A percentile compares a stretch with the other conserved stretches of the same genome.
phyloP scores from a whole-genome alignment of 1,140 invertebrate genomes.

The Copidosoma floridanum region DNA sequence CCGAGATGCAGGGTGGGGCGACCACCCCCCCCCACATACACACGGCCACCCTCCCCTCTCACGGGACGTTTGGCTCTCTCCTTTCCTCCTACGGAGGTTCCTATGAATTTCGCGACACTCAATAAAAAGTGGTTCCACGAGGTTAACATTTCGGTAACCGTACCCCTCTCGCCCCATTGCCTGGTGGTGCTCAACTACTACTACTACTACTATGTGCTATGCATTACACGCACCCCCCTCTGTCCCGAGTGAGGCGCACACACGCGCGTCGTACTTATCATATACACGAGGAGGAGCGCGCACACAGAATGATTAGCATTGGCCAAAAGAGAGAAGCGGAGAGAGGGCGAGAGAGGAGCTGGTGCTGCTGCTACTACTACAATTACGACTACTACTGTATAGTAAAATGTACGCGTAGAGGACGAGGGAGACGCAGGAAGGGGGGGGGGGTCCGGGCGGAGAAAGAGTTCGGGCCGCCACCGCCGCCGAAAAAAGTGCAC shows the following conservation, averaged over 20 bases:
- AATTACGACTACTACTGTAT: not conserved
- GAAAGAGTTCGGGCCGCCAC: conserved; percentile 29
- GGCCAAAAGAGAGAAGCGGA: conserved; percentile 24
- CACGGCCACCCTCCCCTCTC: conserved; percentile 22
- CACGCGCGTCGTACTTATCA: too few species aligned
- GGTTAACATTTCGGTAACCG: conserved; percentile 60
- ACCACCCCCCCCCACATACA: conserved; percentile 15
- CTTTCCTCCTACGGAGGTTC: conserved; percentile 43
- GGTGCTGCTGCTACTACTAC: not conserved
- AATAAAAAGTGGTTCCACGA: conserved; percentile 59
- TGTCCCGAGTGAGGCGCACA: conserved; percentile 27
- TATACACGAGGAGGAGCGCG: not conserved
- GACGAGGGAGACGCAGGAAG: conserved; percentile 21
- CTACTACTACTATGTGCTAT: too few species aligned
- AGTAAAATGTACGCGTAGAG: conserved; percentile 17
- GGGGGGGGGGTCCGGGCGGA: conserved; percentile 24
- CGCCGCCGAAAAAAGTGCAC: conserved; percentile 55
- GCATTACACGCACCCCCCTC: conserved; percentile 22
- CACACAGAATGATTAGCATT: conserved; percentile 27
- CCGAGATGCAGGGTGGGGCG: too few species aligned
- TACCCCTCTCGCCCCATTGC: conserved; percentile 51
- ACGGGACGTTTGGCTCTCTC: too few species aligned
- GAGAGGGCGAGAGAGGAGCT: conserved; percentile 23
- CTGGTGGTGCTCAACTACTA: conserved; percentile 36
- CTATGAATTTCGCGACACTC: conserved; percentile 59